Base-by-base conservation (phyloP, 2,888 invertebrate species). In the Orchestes rusci region DNA sequence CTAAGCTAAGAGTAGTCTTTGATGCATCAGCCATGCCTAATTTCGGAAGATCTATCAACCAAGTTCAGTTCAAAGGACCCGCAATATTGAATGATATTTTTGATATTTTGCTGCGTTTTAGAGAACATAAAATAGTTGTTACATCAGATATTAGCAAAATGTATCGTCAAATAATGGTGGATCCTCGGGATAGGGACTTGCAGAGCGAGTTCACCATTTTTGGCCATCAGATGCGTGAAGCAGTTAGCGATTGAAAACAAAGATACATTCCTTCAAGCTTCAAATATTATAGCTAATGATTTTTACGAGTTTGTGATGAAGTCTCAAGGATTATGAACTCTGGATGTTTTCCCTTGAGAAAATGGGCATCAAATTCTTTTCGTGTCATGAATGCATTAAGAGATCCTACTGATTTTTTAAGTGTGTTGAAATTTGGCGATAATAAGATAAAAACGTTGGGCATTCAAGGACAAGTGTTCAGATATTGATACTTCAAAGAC, bases 351-450 rank as follows among this genome's bases (percentile, higher is more conserved):
- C n/a, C n/a, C 13, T 23, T 29, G 5, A 20, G 42, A 34, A 42
- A 42, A 35, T 42, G 42, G 35, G 42, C 42, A 15, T 42, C 42
- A 10, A 42, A 42, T 15, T 35, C 29, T 35, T 3, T 16, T 34
- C 5, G 4, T 16, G 20, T 37, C 23, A 18, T 42, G 18, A n/a
- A n/a, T n/a, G n/a, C n/a, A n/a, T n/a, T n/a, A n/a, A n/a, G n/a
- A 28, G 35, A 42, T 4, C 19, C 28, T n/a, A 35, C 35, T 13
- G 42, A 42, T 16, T 4, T n/a, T 12, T 35, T 43, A n/a, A 33
- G 40, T 3, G 33, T 40, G 20, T 15, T 20, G 12, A 17, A 40
- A 15, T 15, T 40, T 5, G 37, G 31, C n/a, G 23, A 36, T 31
- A 43, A 39, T 5, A 38, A 32, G 15, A 12, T 43, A 3, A 43